phyloP scores from a whole-genome alignment of 2,888 invertebrate species.

The Scaptomyza reducta region DNA sequence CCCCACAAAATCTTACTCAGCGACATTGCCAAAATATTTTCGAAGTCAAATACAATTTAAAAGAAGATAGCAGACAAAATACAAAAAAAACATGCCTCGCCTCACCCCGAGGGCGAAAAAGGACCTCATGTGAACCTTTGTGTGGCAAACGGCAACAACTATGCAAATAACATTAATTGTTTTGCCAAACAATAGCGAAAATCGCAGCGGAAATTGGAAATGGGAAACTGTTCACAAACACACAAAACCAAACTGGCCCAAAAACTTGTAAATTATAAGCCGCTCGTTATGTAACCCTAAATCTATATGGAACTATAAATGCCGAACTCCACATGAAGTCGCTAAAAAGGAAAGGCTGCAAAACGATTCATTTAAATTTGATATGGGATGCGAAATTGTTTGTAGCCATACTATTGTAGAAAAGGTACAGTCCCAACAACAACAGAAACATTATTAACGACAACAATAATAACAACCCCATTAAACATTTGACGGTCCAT shows the following conservation, averaged over 20 bases:
- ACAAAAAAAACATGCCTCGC: constrained; percentile 32
- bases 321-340: constrained; percentile 61
- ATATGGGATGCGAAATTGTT: constrained; percentile 69
- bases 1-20: constrained; percentile 9
- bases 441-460: constrained; percentile 7
- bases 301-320: constrained; percentile 50
- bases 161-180: constrained; percentile 79
- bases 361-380: constrained; percentile 76
- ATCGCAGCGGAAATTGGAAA: constrained; percentile 58
- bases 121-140: constrained; percentile 61
- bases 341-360: constrained; percentile 45
- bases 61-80: constrained; percentile 39
- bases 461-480: constrained; percentile 67
- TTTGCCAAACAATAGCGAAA: constrained; percentile 69
- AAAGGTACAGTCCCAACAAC: constrained; percentile 63
- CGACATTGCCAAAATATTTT: constrained; percentile 52
- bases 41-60: constrained; percentile 74
- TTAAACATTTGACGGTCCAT: constrained; percentile 74
- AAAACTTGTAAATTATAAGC: constrained; percentile 59
- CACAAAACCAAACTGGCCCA: constrained; percentile 22
- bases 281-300: constrained; percentile 64
- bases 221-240: constrained; percentile 33
- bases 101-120: constrained; percentile 14
- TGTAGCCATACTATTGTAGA: constrained; percentile 10
- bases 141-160: constrained; percentile 40